Conservation (phyloP, 92 coral and sea anemone species). For the Siderastrea siderea region DNA sequence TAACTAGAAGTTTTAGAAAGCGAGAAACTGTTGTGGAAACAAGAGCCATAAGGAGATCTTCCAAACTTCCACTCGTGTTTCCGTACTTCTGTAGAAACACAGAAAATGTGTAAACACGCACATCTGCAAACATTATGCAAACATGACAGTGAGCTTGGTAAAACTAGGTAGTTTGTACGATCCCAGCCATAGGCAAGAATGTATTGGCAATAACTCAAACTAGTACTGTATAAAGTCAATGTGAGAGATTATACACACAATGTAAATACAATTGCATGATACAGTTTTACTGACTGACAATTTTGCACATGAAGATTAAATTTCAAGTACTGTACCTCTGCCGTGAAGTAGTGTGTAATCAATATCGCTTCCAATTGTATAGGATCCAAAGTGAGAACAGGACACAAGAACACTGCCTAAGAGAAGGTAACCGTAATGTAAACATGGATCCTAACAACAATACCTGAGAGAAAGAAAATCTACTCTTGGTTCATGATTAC, state of each 20-base stretch:
- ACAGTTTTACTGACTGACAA: background rate
- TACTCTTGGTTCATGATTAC: background rate
- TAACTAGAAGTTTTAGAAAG: too few relatives aligned
- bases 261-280: background rate
- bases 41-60: too few relatives aligned
- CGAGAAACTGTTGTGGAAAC: too few relatives aligned
- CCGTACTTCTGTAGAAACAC: too few relatives aligned
- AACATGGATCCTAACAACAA: background rate
- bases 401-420: conserved; percentile 87
- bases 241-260: background rate
- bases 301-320: background rate
- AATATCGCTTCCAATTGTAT: conserved; percentile 91
- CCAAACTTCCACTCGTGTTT: too few relatives aligned
- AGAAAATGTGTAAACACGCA: too few relatives aligned
- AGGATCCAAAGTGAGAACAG: conserved; percentile 93
- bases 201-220: background rate
- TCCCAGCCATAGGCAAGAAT: background rate
- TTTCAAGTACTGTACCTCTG: conserved; percentile 70
- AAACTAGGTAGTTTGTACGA: too few relatives aligned
- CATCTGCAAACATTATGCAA: too few relatives aligned
- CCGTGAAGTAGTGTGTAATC: conserved; percentile 94
- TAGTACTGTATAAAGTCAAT: background rate
- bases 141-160: too few relatives aligned
- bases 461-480: background rate
- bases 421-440: background rate